A percentile compares a stretch with the other conserved stretches of the same genome.
phyloP scores from a whole-genome alignment of 2,113 vertebrate genomes.

The Crocuta crocuta region DNA sequence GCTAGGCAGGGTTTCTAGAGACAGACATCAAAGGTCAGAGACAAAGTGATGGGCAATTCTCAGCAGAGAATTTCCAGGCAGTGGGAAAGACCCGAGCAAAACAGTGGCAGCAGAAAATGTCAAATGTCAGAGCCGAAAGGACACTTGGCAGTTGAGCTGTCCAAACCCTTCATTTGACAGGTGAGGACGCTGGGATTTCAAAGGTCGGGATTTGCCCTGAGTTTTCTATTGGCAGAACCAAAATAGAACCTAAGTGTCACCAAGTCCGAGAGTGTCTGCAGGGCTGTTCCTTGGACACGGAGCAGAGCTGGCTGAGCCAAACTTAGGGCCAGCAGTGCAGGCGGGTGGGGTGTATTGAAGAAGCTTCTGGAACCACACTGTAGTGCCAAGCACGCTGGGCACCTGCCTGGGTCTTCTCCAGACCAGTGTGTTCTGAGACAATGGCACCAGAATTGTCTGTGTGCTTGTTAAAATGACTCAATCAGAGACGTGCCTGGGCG shows the following conservation, averaged over 20 bases:
- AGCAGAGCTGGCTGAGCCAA: not conserved
- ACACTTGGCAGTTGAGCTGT: no score
- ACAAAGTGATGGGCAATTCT: not conserved
- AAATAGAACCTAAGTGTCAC: not conserved
- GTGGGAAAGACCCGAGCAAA: not conserved
- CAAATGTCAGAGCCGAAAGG: not conserved
- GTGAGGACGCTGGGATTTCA: not conserved
- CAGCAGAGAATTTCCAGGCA: not conserved
- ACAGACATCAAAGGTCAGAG: not conserved
- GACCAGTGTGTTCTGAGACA: accelerated
- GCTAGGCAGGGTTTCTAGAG: not conserved
- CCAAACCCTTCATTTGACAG: not conserved
- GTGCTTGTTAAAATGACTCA: not conserved
- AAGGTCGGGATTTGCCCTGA: not conserved
- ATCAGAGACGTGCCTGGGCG: no score
- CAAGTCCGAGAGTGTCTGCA: not conserved
- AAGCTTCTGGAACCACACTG: not conserved
- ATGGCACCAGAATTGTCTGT: accelerated
- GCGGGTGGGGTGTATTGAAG: accelerated
- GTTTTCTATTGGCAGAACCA: not conserved
- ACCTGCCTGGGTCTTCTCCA: not conserved
- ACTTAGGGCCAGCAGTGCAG: not conserved
- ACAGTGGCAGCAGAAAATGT: not conserved
- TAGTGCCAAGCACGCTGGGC: accelerated
- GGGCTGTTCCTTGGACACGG: not conserved